These are phyloP conservation scores for Zophobas atratus DNA, from an alignment of 1,140 invertebrate genomes.

Conservation along the genomic window DNA sequence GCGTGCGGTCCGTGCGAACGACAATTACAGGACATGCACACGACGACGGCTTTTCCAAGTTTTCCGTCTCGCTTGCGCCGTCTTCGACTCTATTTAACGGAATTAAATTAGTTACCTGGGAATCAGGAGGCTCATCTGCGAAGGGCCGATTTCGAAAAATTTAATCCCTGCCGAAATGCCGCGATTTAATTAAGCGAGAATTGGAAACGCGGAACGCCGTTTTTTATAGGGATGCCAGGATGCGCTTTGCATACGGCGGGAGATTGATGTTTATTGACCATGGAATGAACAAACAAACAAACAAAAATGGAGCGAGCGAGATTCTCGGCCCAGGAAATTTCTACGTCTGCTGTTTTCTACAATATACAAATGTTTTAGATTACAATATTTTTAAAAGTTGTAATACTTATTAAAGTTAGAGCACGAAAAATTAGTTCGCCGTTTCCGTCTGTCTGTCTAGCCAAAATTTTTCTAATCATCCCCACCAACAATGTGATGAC, in stretches of 20 bases:
- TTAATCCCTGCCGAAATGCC: slow-evolving; percentile 2
- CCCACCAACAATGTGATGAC: no score
- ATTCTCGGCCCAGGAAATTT: no score
- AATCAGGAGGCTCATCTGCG: slow-evolving; percentile 29
- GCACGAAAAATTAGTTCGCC: no score
- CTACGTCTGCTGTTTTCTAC: no score
- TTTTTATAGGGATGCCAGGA: not conserved
- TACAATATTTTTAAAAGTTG: no score
- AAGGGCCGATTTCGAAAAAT: slow-evolving; percentile 29
- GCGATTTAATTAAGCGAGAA: slow-evolving; percentile 36
- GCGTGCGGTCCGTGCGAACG: slow-evolving; percentile 29
- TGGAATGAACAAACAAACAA: no score
- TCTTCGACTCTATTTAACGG: slow-evolving; percentile 15
- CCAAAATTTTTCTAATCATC: no score
- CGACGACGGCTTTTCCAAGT: not conserved
- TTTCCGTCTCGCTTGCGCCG: slow-evolving; percentile 16
- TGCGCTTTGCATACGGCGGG: no score
- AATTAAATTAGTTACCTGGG: slow-evolving; percentile 38
- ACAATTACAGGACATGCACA: slow-evolving; percentile 34
- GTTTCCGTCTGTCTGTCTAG: no score
- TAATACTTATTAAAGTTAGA: no score
- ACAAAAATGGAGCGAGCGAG: no score
- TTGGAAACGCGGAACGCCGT: slow-evolving; percentile 2
- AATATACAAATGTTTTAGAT: no score
- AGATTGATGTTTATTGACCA: not conserved